Evolutionary conservation across 2,113 vertebrate species (phyloP).

Genomic region (Collichthys lucidus): DNA sequence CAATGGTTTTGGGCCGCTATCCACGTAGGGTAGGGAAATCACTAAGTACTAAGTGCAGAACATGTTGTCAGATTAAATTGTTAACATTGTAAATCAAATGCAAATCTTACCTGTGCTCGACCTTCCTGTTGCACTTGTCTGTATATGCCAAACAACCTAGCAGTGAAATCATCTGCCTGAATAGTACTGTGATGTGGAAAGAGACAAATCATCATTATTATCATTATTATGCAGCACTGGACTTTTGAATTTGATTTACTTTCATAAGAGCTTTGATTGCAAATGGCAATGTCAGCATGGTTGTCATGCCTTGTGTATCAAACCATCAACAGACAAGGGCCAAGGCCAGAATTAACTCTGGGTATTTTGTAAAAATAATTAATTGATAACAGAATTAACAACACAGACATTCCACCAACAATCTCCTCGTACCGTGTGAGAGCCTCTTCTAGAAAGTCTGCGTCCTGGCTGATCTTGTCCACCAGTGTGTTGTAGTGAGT

Average conservation of each 20-base stretch:
- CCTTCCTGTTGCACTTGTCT: conserved; percentile 7
- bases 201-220: neutral
- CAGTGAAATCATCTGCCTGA: conserved; percentile 88
- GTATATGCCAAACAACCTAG: conserved; percentile 84
- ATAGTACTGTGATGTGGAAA: neutral
- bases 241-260: neutral
- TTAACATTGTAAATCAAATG: neutral
- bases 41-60: too few relatives aligned
- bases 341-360: too few relatives aligned
- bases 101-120: neutral
- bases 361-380: too few relatives aligned
- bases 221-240: conserved; percentile 67
- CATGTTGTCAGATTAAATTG: too few relatives aligned
- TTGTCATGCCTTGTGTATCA: too few relatives aligned
- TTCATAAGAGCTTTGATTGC: too few relatives aligned
- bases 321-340: too few relatives aligned
- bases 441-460: conserved; percentile 87
- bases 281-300: too few relatives aligned
- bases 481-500: conserved; percentile 91
- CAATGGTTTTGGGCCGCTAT: too few relatives aligned
- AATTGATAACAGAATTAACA: too few relatives aligned
- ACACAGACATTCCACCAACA: too few relatives aligned
- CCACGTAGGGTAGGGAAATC: too few relatives aligned
- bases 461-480: conserved; percentile 90
- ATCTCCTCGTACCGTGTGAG: conserved; percentile 86